Conservation (phyloP, 2,888 invertebrate species). For the Nysson spinosus region DNA sequence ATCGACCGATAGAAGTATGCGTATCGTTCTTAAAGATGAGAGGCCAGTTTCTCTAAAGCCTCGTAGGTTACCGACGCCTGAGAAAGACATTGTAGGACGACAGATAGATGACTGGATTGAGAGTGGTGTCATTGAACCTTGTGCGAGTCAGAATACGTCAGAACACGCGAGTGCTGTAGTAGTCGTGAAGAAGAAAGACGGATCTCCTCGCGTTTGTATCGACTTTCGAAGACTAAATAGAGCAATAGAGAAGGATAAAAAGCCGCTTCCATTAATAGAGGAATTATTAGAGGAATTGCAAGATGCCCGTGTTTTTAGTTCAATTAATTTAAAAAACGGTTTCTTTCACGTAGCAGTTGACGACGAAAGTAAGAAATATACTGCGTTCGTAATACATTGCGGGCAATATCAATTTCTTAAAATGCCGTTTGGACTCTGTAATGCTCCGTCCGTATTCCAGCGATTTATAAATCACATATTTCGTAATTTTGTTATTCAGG, state of each 20-base stretch:
- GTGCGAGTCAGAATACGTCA: no score
- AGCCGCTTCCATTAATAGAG: conserved; percentile 21
- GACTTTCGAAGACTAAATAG: conserved; percentile 25
- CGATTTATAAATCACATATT: neutral
- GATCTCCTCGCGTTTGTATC: conserved; percentile 19
- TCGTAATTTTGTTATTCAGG: neutral
- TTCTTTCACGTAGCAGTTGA: no score
- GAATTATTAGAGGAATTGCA: conserved; percentile 17
- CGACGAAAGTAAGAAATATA: no score
- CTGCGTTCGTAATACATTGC: no score
- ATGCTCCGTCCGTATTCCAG: no score
- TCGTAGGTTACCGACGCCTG: conserved; percentile 22
- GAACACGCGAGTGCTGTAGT: conserved; percentile 27
- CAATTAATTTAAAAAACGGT: no score
- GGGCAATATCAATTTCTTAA: no score
- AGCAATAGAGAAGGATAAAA: conserved; percentile 16
- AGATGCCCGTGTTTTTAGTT: conserved; percentile 5
- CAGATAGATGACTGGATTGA: conserved; percentile 22
- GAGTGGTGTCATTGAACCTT: conserved; percentile 14
- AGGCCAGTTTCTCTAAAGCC: conserved; percentile 49
- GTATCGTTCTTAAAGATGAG: conserved; percentile 57
- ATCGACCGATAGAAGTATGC: conserved; percentile 47
- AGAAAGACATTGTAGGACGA: conserved; percentile 17
- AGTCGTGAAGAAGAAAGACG: conserved; percentile 30
- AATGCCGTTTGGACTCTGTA: no score